Evolutionary conservation across 2,797 vertebrate genomes (phyloP).

Genomic region (Tenualosa ilisha): DNA sequence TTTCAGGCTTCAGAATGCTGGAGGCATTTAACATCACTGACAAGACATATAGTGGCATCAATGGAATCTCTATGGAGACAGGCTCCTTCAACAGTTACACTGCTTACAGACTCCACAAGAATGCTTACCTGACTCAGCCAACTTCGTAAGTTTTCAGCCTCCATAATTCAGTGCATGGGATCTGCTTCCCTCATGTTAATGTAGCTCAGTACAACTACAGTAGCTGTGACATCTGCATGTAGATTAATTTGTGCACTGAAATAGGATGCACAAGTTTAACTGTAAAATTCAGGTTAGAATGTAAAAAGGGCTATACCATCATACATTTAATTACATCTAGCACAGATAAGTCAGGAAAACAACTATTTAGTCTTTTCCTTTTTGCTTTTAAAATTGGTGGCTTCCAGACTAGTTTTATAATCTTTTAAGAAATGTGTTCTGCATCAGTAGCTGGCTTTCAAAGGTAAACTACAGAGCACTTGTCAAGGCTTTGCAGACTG

Average conservation of each 20-base stretch:
- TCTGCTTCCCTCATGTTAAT: neutral
- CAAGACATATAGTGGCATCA: conserved; percentile 84
- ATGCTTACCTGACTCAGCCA: conserved; percentile 88
- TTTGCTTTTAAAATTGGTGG: neutral
- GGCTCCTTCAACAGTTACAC: conserved; percentile 93
- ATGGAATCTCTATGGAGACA: conserved; percentile 90
- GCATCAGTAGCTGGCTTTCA: neutral
- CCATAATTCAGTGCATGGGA: neutral
- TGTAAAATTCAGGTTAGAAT: neutral
- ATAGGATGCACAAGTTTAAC: neutral
- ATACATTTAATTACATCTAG: neutral
- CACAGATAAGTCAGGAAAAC: neutral
- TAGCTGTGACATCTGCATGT: neutral
- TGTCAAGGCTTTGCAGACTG: neutral
- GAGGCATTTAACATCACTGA: conserved; percentile 96
- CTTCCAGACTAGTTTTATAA: neutral
- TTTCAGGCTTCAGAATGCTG: conserved; percentile 93
- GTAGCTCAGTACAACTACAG: no score
- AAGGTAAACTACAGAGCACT: neutral
- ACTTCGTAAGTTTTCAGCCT: conserved; percentile 76
- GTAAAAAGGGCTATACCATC: neutral
- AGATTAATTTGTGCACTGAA: neutral
- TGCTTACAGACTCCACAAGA: conserved; percentile 88
- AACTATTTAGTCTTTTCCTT: neutral
- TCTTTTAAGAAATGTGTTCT: neutral